Evolutionary conservation across 37 sponge, comb jelly and placozoan genomes (phyloP), one percentile per base, ranked within the genome.

Genomic region (Eunapius fragilis): DNA sequence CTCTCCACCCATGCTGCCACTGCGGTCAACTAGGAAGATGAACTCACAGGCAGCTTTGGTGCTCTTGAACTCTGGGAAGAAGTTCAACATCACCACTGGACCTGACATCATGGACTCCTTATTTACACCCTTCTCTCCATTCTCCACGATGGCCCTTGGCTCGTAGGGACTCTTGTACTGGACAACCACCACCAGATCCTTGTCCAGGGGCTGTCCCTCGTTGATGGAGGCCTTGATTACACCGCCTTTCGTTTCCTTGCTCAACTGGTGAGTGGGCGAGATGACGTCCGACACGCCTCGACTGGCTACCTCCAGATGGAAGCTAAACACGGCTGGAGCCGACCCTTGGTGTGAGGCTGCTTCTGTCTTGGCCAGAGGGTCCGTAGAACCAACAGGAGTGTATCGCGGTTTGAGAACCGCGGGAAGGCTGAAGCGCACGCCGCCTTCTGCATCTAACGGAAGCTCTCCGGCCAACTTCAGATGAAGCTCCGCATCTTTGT

Each of bases 1-100:
- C 19, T 49, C 24, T 17, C 94, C 90, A 37, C 87, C 70, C 94
- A 94, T 94, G 80, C 91, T 90, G 24, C 94, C 94, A 82, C 94
- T 94, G 34, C 91, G 82, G 50, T 94, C 91, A 17, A 93, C 82
- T 10, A 93, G 77, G 28, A 93, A 93, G 24, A 93, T 74, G n/a
- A 88, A 90, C 86, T 94, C 94, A 70, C 94, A 86, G 23, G 86
- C 75, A 45, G 73, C 83, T 38, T 90, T 76, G 32, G 68, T 73
- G 3, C 50, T 37, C 9, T 75, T 28, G 50, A 86, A 82, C 80
- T 88, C 74, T 17, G 93, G 93, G 67, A 93, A 89, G 84, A 93
- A 93, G 81, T 81, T 86, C 68, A 93, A 41, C 86, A 93, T 89
- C 69, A 89, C 89, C 23, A 84, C 80, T 48, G 80, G 84, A 79